Evolutionary conservation across 1,140 invertebrate genomes (phyloP), one percentile per base, ranked within the genome.

Genomic region (Pseudomyrmex cubaensis): DNA sequence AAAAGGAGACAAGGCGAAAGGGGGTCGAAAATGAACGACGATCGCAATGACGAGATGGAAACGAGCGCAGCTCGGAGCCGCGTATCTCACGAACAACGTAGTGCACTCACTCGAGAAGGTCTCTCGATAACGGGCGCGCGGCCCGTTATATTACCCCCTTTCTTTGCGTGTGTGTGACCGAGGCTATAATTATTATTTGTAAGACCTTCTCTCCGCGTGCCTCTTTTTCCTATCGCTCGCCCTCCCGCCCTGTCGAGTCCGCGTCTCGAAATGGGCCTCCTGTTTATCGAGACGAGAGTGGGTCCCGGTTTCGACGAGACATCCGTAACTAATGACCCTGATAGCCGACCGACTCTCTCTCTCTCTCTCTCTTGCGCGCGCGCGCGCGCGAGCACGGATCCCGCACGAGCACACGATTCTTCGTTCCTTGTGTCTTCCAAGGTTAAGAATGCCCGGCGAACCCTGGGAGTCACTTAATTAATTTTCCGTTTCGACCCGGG

Each of bases 311-410:
- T 90, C 86, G 90, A 92, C 89, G 88, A 91, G 92, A 93, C 93
- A 93, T 93, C 92, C 92, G 92, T 93, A 93, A 93, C 93, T 93
- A 93, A 93, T 93, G 93, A 93, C 91, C 91, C 92, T 92, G 93
- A 93, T 93, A 93, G 92, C 90, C 89, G 77, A 74, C 82, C 86
- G 83, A 85, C 88, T 86, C 83, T 82, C 87, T 61, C 64, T 83
- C 74, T 85, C 61, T 73, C 56, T 83, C 66, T 83, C 70, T 75
- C 87, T 83, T 59, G 64, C 54, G 85, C 76, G 76, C 10, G 9
- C 67, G 69, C 22, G n/a, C 54, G 57, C 35, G 74, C 77, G 61
- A 25, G 25, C 25, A 25, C 52, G 70, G 48, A 15, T 20, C 61
- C 9, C 85, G 76, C 80, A 57, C 85, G 66, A 64, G 85, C 48